Conservation (phyloP, 2,888 invertebrate species). For the Carpatolechia fugitivella region DNA sequence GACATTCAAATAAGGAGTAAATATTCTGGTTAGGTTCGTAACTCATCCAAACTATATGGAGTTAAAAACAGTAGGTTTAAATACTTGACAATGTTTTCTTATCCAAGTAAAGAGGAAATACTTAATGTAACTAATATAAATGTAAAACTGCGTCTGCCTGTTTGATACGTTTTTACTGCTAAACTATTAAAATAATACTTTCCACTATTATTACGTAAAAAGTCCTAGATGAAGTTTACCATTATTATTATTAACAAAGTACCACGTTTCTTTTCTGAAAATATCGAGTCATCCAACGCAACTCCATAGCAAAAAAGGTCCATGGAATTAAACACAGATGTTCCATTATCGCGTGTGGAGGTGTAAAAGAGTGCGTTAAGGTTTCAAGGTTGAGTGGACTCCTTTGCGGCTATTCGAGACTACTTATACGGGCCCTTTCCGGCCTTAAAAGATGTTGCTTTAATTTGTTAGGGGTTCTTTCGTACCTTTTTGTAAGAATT, state of each 20-base stretch:
- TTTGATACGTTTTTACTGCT: too few relatives aligned
- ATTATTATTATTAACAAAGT: not conserved
- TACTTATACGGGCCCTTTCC: not conserved
- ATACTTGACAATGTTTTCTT: too few relatives aligned
- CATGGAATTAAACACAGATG: slow-evolving; percentile 20
- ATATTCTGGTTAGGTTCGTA: not conserved
- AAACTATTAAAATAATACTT: too few relatives aligned
- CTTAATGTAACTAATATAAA: too few relatives aligned
- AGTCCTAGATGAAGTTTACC: too few relatives aligned
- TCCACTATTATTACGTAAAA: too few relatives aligned
- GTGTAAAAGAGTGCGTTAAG: slow-evolving; percentile 2
- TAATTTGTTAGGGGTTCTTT: slow-evolving; percentile 8
- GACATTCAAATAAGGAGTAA: slow-evolving; percentile 11
- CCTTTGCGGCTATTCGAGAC: slow-evolving; percentile 6
- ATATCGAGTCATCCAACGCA: not conserved
- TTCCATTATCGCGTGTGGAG: slow-evolving; percentile 17
- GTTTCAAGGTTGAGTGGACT: not conserved
- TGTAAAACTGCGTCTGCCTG: too few relatives aligned
- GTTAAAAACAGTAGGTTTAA: too few relatives aligned
- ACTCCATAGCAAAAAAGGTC: slow-evolving; percentile 8
- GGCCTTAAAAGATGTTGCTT: not conserved
- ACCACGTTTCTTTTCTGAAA: not conserved
- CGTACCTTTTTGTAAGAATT: not conserved
- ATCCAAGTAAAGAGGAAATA: too few relatives aligned
- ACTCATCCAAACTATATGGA: not conserved